Conservation (phyloP, 30 jellyfish, hydroid and myxozoan genomes). For the Haliclystus octoradiatus region DNA sequence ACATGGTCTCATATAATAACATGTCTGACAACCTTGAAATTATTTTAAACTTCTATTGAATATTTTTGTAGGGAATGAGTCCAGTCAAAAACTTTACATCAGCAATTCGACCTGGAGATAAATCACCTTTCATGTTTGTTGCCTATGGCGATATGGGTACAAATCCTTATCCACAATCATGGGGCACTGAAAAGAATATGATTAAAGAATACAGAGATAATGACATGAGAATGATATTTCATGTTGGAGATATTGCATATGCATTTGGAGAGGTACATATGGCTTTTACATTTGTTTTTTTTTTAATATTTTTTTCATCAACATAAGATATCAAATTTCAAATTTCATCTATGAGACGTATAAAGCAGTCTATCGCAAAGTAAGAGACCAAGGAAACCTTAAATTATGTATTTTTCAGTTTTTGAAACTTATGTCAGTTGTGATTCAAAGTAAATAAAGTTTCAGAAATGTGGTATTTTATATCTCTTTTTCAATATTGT, state of each 20-base stretch:
- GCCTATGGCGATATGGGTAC: constrained; percentile 78
- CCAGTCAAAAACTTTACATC: constrained; percentile 50
- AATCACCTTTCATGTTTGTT: constrained; percentile 39
- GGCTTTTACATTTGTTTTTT: too few relatives aligned
- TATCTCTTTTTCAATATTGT: too few relatives aligned
- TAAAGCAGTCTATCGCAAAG: too few relatives aligned
- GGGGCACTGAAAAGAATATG: constrained; percentile 38
- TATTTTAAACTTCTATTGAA: background rate
- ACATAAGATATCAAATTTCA: too few relatives aligned
- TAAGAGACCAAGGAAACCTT: too few relatives aligned
- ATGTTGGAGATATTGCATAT: constrained; percentile 75
- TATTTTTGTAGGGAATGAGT: constrained; percentile 42
- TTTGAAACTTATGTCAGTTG: too few relatives aligned
- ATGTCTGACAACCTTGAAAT: background rate
- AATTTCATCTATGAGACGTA: too few relatives aligned
- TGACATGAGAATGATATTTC: constrained; percentile 40
- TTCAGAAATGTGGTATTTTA: too few relatives aligned
- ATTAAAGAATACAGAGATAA: constrained; percentile 35
- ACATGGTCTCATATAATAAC: background rate
- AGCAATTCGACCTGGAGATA: constrained; percentile 22
- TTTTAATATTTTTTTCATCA: too few relatives aligned
- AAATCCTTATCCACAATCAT: constrained; percentile 55
- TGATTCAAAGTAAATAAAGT: too few relatives aligned
- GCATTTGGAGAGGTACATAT: constrained; percentile 71
- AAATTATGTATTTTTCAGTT: too few relatives aligned